phyloP scores from a whole-genome alignment of 2,113 vertebrate genomes.

The Callionymus lyra region DNA sequence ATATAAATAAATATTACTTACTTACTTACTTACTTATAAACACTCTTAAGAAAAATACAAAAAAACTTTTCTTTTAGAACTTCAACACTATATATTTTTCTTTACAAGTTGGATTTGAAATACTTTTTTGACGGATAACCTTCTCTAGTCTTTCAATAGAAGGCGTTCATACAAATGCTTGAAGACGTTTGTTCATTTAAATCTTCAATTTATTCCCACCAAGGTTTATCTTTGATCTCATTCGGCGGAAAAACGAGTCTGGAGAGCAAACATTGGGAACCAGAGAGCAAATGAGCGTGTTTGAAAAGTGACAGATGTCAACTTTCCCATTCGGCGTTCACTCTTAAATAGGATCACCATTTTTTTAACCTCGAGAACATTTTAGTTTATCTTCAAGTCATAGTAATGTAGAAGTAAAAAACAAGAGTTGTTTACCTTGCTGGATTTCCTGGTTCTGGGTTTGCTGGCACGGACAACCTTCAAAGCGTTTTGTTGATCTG shows the following conservation, averaged over 20 bases:
- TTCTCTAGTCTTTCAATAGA: too few relatives aligned
- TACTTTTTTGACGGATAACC: not conserved
- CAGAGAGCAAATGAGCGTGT: constrained; percentile 1
- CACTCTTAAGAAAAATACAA: too few relatives aligned
- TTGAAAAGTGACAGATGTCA: constrained; percentile 19
- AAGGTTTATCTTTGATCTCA: too few relatives aligned
- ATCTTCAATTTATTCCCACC: too few relatives aligned
- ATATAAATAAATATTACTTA: too few relatives aligned
- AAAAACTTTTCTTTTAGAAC: too few relatives aligned
- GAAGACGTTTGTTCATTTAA: too few relatives aligned
- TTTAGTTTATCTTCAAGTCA: not conserved
- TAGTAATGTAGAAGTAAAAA: not conserved
- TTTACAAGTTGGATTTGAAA: too few relatives aligned
- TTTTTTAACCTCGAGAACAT: not conserved
- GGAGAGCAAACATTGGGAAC: constrained; percentile 25
- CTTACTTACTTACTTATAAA: too few relatives aligned
- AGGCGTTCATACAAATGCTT: too few relatives aligned
- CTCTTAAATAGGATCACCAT: not conserved
- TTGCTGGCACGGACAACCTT: constrained; percentile 78
- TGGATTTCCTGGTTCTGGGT: constrained; percentile 74
- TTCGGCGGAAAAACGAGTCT: constrained; percentile 16
- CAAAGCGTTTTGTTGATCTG: constrained; percentile 75
- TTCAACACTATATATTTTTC: too few relatives aligned
- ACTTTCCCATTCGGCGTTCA: constrained; percentile 27
- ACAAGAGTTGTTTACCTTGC: constrained; percentile 69